Percentiles rank a stretch among this genome's conserved stretches.
Conservation (phyloP, 2,888 invertebrate genomes). For the Tanypteryx hageni region DNA sequence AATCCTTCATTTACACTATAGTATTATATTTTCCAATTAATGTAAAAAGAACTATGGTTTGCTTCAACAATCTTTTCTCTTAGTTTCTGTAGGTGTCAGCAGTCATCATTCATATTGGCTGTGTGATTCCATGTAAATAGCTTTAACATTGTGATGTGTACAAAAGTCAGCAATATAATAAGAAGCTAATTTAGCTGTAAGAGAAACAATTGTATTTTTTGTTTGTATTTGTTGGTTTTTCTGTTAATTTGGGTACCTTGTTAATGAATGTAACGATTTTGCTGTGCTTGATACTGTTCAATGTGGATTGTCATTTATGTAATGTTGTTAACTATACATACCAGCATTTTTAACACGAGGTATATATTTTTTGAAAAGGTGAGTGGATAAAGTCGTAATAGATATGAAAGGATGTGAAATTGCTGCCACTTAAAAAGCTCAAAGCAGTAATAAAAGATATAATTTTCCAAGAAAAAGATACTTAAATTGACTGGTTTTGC, state of each 20-base stretch:
- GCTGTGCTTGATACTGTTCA: neutral
- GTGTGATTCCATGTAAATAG: slow-evolving; percentile 51
- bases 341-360: too few relatives aligned
- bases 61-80: neutral
- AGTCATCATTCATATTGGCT: slow-evolving; percentile 36
- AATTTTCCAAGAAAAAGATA: too few relatives aligned
- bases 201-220: neutral
- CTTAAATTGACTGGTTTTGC: too few relatives aligned
- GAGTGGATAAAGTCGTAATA: too few relatives aligned
- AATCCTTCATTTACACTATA: neutral
- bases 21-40: neutral
- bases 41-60: neutral
- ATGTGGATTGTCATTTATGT: neutral
- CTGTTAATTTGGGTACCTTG: slow-evolving; percentile 29
- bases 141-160: slow-evolving; percentile 52
- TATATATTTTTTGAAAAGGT: too few relatives aligned
- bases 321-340: neutral
- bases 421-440: too few relatives aligned
- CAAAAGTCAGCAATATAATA: slow-evolving; percentile 34
- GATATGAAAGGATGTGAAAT: too few relatives aligned
- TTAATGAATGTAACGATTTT: neutral
- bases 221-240: slow-evolving; percentile 33
- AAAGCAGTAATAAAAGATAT: too few relatives aligned
- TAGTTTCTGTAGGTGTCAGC: neutral
- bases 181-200: neutral